Base-by-base conservation (phyloP, 53 echinoderm and acorn worm genomes). In the Holothuria scabra region DNA sequence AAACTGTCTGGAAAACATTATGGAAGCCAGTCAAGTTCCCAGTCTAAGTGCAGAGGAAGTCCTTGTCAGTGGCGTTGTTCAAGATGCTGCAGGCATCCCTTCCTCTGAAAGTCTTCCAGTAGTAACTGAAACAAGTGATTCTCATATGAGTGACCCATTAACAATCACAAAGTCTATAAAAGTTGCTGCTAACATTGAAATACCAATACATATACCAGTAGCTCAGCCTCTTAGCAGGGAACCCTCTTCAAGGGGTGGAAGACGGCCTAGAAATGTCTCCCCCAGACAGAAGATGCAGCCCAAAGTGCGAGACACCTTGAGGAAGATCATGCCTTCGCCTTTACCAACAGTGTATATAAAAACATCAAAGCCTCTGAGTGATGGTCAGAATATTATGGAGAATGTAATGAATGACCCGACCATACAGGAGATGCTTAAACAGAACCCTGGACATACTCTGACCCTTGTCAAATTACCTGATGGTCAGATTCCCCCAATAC, bases 371-470 rank as follows among this genome's bases (percentile, higher is more conserved):
- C 58, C 57, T 1, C 30, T 78, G 12, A 58, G 12, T 14, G 78
- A 78, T 32, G 5, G 55, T 16, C 78, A 26, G 1, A 57, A 56
- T 31, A 23, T 78, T 13, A 58, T 78, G 78, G 78, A 78, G 52
- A 57, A 56, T 28, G 78, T 78, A 14, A 56, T 78, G 78, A 78
- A 58, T 32, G 78, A 78, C 30, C 78, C 78, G 1, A 78, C 56
- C 8, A 78, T 78, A 23, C 78, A 78, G 30, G 78, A 78, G 29
- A 78, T 78, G 78, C 78, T 78, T 4, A 78, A 78, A 21, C 78
- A 78, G 78, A 78, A 78, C 29, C 78, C 78, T 30, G 78, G 78
- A 21, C 78, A 78, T n/a, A 78, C 78, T 13, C 58, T 78, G 23
- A 78, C 78, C 26, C 58, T 78, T 6, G 78, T 78, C 12, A 24